Conservation (phyloP, 2,888 invertebrate genomes). For the Parelbella ahira region DNA sequence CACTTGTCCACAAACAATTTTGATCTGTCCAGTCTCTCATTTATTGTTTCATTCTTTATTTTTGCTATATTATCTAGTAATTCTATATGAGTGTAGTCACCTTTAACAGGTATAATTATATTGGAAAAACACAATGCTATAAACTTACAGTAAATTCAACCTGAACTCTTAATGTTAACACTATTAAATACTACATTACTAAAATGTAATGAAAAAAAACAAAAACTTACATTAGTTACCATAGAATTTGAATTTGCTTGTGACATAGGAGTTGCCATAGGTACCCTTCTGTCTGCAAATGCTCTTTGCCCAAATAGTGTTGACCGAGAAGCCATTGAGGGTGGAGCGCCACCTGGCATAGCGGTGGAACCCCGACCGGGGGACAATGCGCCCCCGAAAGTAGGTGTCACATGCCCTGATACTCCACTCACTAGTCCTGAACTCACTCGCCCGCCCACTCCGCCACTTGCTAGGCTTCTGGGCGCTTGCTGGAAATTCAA, state of each 20-base stretch:
- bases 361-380: conserved; percentile 66
- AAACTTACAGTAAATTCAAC: too few relatives aligned
- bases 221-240: conserved; percentile 46
- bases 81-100: too few relatives aligned
- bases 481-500: conserved; percentile 94
- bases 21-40: too few relatives aligned
- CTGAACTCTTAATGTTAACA: too few relatives aligned
- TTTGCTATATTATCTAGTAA: too few relatives aligned
- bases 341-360: conserved; percentile 74
- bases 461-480: conserved; percentile 91
- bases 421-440: conserved; percentile 89
- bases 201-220: too few relatives aligned
- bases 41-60: too few relatives aligned
- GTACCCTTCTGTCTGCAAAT: conserved; percentile 88
- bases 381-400: conserved; percentile 72
- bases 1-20: too few relatives aligned
- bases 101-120: too few relatives aligned
- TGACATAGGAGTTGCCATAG: conserved; percentile 81
- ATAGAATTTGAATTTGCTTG: conserved; percentile 77
- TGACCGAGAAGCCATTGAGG: conserved; percentile 80
- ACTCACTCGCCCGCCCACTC: conserved; percentile 74
- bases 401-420: conserved; percentile 77
- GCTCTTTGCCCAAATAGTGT: conserved; percentile 90
- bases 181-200: too few relatives aligned
- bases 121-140: too few relatives aligned